These are phyloP conservation scores for Saccostrea cuccullata DNA, from an alignment of 1,140 invertebrate species.

Conservation along the genomic window DNA sequence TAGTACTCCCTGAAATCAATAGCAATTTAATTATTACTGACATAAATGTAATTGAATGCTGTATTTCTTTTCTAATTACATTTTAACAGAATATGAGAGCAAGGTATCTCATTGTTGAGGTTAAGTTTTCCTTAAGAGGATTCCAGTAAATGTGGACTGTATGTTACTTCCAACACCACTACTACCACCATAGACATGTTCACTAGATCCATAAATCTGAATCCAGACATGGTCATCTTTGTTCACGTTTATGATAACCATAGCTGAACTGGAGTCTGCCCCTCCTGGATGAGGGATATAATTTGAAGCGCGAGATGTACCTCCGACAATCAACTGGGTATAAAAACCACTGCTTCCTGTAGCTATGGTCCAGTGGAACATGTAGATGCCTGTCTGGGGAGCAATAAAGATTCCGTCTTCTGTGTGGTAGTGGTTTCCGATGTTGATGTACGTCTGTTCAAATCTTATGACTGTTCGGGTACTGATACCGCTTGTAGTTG, in stretches of 20 bases:
- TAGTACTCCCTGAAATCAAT: too few relatives aligned
- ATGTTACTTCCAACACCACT: not conserved
- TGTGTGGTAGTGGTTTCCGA: too few relatives aligned
- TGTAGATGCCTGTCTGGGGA: too few relatives aligned
- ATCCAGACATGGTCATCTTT: not conserved
- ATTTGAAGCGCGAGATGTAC: not conserved
- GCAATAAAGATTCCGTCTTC: too few relatives aligned
- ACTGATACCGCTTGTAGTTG: not conserved
- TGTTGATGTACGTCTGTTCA: not conserved
- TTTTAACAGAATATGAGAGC: too few relatives aligned
- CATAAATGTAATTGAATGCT: too few relatives aligned
- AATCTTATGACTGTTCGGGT: not conserved
- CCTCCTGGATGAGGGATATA: not conserved
- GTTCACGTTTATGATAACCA: not conserved
- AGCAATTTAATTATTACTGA: too few relatives aligned
- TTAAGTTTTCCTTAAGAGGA: not conserved
- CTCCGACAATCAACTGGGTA: not conserved
- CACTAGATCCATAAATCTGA: not conserved
- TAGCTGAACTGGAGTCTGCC: not conserved
- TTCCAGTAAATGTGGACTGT: conserved; percentile 17
- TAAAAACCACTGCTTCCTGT: not conserved
- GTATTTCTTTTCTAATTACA: too few relatives aligned
- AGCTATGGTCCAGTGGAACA: too few relatives aligned
- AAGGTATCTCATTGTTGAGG: too few relatives aligned
- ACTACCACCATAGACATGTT: not conserved